Evolutionary conservation across 2,797 vertebrate species (phyloP).

Genomic region (Halcyon smyrnensis): DNA sequence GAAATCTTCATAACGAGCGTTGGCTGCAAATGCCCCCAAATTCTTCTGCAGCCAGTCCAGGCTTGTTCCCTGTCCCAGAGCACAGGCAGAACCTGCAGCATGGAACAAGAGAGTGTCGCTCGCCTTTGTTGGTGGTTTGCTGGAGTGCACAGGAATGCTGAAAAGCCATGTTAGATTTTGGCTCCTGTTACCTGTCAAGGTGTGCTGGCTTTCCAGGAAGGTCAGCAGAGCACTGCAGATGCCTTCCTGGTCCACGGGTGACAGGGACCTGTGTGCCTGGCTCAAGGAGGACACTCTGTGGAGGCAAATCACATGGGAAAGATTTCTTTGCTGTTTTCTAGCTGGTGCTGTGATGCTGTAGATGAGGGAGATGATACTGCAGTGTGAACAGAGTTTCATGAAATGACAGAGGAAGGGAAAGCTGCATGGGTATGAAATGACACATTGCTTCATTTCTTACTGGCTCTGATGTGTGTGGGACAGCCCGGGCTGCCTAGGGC

Average conservation of each 20-base stretch:
- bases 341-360: background rate
- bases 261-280: background rate
- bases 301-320: background rate
- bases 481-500: background rate
- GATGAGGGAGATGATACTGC: background rate
- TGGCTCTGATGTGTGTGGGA: background rate
- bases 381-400: background rate
- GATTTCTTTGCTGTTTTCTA: background rate
- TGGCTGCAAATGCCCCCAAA: background rate
- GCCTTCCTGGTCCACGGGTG: background rate
- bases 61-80: background rate
- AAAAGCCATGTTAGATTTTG: background rate
- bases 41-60: background rate
- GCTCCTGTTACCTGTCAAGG: background rate
- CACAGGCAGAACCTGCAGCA: background rate
- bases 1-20: background rate
- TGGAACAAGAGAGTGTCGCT: background rate
- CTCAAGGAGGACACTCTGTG: conserved; percentile 16
- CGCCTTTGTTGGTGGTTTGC: background rate
- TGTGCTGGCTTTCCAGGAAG: background rate
- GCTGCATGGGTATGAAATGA: background rate
- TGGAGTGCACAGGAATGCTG: background rate
- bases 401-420: background rate
- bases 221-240: background rate
- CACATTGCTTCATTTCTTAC: background rate